Percentiles rank a stretch among this genome's conserved stretches.
Conservation (phyloP, 2,797 vertebrate species). For the Crenichthys baileyi region DNA sequence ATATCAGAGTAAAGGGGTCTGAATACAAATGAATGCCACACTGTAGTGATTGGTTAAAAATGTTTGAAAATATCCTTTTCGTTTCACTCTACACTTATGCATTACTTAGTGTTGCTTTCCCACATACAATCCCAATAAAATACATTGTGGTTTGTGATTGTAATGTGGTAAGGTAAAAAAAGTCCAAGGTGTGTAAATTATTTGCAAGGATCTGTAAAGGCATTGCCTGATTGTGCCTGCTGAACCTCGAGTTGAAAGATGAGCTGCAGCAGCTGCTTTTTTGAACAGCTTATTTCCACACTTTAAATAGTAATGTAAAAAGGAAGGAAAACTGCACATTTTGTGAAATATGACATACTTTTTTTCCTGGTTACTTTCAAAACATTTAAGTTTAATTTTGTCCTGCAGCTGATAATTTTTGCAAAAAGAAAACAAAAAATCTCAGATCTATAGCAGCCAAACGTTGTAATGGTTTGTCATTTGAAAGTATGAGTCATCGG, state of each 20-base stretch:
- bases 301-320: constrained; percentile 19
- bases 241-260: constrained; percentile 17
- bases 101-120: neutral
- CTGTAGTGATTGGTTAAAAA: no score
- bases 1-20: neutral
- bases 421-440: constrained; percentile 15
- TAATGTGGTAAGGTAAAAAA: neutral
- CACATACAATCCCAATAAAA: neutral
- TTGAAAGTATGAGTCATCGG: neutral
- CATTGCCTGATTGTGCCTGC: constrained; percentile 9
- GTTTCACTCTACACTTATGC: neutral
- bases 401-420: constrained; percentile 29
- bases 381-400: neutral
- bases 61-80: no score
- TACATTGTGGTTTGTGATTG: neutral
- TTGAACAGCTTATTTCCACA: constrained; percentile 23
- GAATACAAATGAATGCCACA: neutral
- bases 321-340: neutral
- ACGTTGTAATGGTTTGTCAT: constrained; percentile 25
- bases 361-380: neutral
- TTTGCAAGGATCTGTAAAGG: constrained; percentile 20
- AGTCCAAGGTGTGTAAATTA: neutral
- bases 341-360: neutral
- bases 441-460: neutral
- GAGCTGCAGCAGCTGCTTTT: constrained; percentile 18